These are phyloP conservation scores for Argyrosomus regius DNA, from an alignment of 2,797 vertebrate species.

Conservation along the genomic window DNA sequence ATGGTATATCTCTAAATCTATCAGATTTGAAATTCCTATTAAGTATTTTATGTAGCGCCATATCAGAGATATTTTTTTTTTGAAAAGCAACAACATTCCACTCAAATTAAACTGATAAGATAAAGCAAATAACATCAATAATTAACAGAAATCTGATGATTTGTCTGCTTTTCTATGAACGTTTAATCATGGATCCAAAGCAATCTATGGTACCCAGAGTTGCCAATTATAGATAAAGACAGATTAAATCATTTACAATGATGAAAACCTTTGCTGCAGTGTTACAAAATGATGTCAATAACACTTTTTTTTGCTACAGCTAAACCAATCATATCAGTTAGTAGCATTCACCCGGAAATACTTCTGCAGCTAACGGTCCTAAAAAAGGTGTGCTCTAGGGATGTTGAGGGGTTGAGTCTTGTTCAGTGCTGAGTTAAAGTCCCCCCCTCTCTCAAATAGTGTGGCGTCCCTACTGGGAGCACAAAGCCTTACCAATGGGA, in stretches of 20 bases:
- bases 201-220: slow-evolving; percentile 24
- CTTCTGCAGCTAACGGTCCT: slow-evolving; percentile 25
- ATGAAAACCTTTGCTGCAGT: slow-evolving; percentile 32
- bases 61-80: slow-evolving; percentile 39
- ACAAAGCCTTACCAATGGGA: slow-evolving; percentile 79
- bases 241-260: slow-evolving; percentile 50
- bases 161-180: slow-evolving; percentile 43
- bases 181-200: slow-evolving; percentile 50
- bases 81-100: slow-evolving; percentile 41
- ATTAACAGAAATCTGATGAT: slow-evolving; percentile 53
- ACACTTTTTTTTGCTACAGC: slow-evolving; percentile 25
- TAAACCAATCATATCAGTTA: slow-evolving; percentile 33
- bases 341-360: slow-evolving; percentile 29
- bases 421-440: slow-evolving; percentile 66
- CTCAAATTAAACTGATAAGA: slow-evolving; percentile 57
- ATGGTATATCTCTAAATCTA: slow-evolving; percentile 33
- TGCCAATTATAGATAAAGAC: slow-evolving; percentile 63
- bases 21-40: slow-evolving; percentile 44
- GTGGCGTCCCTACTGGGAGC: slow-evolving; percentile 75
- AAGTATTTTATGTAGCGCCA: slow-evolving; percentile 30
- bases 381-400: slow-evolving; percentile 42
- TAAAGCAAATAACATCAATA: slow-evolving; percentile 53
- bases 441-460: slow-evolving; percentile 71
- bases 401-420: slow-evolving; percentile 61
- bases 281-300: slow-evolving; percentile 39